Percentiles rank a stretch among this genome's conserved stretches.
Evolutionary conservation across 35 echinoderm and acorn worm genomes (phyloP).

Genomic region (Ophioderma brevispina): DNA sequence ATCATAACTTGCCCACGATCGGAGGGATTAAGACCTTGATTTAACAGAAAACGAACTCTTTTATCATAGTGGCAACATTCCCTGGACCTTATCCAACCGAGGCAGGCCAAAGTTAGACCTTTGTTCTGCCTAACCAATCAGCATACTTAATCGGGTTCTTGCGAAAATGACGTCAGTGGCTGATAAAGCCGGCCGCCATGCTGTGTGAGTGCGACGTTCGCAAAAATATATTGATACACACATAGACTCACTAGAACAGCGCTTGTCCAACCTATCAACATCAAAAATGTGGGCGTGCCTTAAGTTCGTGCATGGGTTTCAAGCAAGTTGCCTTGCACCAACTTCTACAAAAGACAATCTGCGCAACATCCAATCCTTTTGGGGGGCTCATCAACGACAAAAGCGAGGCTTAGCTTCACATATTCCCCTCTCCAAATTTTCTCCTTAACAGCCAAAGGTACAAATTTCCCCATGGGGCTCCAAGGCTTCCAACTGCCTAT

Average conservation of each 20-base stretch:
- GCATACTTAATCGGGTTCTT: constrained; percentile 9
- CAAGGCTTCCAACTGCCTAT: no score
- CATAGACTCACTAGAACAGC: no score
- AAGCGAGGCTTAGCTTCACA: background rate
- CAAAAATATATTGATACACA: no score
- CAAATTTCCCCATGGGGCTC: background rate
- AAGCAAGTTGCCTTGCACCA: background rate
- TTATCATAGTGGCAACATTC: background rate
- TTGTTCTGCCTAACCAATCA: constrained; percentile 6
- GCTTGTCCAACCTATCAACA: constrained; percentile 25
- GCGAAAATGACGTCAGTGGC: constrained; percentile 8
- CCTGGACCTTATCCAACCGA: background rate
- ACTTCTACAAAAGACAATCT: background rate
- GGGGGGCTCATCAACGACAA: background rate
- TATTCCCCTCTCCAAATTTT: background rate
- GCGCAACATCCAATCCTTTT: background rate
- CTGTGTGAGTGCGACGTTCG: no score
- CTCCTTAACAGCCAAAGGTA: background rate
- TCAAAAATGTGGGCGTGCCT: background rate
- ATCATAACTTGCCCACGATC: background rate
- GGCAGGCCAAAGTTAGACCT: no score
- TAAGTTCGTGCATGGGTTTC: background rate
- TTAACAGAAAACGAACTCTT: background rate
- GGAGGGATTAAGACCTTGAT: background rate
- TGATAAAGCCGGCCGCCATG: no score